These are phyloP conservation scores for Hypsibius dujardini DNA, from an alignment of 1,140 invertebrate species.

Conservation along the genomic window DNA sequence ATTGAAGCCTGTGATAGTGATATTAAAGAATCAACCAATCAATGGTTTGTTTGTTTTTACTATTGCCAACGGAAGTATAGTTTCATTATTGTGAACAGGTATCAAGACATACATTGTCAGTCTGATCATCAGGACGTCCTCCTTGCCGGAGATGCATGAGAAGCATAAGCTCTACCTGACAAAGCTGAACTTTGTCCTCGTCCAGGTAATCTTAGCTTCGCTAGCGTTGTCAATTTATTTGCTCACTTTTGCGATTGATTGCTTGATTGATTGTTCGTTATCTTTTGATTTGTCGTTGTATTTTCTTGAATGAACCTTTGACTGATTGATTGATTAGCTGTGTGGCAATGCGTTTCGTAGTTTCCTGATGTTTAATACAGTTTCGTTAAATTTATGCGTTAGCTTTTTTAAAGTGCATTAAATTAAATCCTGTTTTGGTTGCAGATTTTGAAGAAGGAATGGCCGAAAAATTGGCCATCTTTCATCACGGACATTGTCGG, in stretches of 20 bases:
- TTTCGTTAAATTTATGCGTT: too few species aligned
- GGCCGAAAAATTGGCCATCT: slow-evolving; percentile 98
- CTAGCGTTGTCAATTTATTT: slow-evolving; percentile 17
- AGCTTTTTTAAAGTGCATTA: slow-evolving; percentile 11
- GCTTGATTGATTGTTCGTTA: slow-evolving; percentile 17
- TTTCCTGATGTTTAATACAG: too few species aligned
- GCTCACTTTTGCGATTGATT: slow-evolving; percentile 5
- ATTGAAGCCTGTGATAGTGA: slow-evolving; percentile 14
- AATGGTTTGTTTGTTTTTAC: background rate
- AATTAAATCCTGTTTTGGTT: slow-evolving; percentile 26
- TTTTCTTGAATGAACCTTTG: slow-evolving; percentile 15
- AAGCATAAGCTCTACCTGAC: slow-evolving; percentile 88
- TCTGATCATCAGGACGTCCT: slow-evolving; percentile 93
- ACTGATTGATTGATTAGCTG: too few species aligned
- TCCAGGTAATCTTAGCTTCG: slow-evolving; percentile 44
- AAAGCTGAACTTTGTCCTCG: slow-evolving; percentile 96
- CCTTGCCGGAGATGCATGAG: slow-evolving; percentile 69
- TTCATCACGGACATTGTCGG: slow-evolving; percentile 98
- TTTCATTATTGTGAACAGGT: slow-evolving; percentile 30
- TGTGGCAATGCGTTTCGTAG: too few species aligned
- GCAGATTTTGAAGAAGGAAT: slow-evolving; percentile 93
- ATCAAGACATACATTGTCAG: slow-evolving; percentile 98
- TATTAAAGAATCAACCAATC: background rate
- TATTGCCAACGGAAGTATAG: background rate
- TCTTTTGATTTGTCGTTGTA: background rate